Evolutionary conservation across 2,797 vertebrate genomes (phyloP).

Genomic region (Chaetodon trifasciatus): DNA sequence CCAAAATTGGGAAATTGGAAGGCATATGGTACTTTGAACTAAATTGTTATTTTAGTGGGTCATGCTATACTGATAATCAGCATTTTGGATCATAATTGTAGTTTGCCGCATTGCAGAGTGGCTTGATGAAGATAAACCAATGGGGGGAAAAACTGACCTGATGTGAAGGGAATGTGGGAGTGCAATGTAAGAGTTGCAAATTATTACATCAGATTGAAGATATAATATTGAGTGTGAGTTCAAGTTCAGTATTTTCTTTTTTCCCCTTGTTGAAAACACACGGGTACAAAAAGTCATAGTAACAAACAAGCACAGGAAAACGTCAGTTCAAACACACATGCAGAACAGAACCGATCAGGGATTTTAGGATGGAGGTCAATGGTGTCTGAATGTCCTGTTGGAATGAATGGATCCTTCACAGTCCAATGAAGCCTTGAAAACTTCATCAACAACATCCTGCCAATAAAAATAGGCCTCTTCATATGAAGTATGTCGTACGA

Average conservation of each 20-base stretch:
- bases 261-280: neutral
- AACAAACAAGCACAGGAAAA: conserved; percentile 12
- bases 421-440: conserved; percentile 69
- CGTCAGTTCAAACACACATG: conserved; percentile 38
- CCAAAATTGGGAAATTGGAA: conserved; percentile 30
- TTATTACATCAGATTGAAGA: conserved; percentile 68
- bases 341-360: conserved; percentile 73
- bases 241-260: conserved; percentile 39
- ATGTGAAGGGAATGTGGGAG: conserved; percentile 16
- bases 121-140: conserved; percentile 46
- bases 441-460: conserved; percentile 51
- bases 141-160: conserved; percentile 9
- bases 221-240: conserved; percentile 43
- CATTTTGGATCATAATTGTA: conserved; percentile 38
- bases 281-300: conserved; percentile 19
- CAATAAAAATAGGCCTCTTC: conserved; percentile 62
- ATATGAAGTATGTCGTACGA: conserved; percentile 66
- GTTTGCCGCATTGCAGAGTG: conserved; percentile 52
- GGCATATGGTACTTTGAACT: conserved; percentile 4
- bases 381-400: conserved; percentile 46
- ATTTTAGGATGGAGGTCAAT: conserved; percentile 11
- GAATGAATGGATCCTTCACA: conserved; percentile 49
- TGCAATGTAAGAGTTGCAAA: conserved; percentile 50
- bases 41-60: conserved; percentile 29
- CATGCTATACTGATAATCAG: conserved; percentile 33